phyloP scores from a whole-genome alignment of 1,140 invertebrate species.

The Drosophila mayri region DNA sequence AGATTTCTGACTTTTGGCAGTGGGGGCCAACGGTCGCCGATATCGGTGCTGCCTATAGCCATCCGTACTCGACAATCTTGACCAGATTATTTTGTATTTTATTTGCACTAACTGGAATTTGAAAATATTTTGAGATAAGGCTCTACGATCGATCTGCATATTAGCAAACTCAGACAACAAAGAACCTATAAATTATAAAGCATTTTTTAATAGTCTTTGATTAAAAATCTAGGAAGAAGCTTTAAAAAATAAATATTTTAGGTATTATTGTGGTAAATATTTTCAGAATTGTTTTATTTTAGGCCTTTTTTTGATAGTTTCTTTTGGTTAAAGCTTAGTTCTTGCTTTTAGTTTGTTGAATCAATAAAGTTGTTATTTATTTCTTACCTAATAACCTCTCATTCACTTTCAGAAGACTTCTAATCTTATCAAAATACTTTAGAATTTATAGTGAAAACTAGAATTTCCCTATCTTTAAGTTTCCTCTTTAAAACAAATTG shows the following conservation, averaged over 20 bases:
- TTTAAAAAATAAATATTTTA: neutral
- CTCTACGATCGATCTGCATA: slow-evolving; percentile 2
- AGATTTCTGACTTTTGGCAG: slow-evolving; percentile 22
- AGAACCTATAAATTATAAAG: neutral
- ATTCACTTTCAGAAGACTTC: slow-evolving; percentile 2
- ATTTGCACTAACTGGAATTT: slow-evolving; percentile 12
- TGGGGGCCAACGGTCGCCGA: slow-evolving; percentile 6
- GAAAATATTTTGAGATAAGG: slow-evolving; percentile 18
- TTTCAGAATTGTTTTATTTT: neutral
- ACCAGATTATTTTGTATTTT: slow-evolving; percentile 31
- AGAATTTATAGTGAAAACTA: neutral
- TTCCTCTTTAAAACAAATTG: neutral
- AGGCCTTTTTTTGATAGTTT: no score
- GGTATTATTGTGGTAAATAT: no score
- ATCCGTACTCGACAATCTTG: slow-evolving; percentile 17
- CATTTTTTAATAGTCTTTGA: neutral
- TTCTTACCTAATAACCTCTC: neutral
- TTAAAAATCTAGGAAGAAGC: neutral
- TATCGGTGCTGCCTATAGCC: neutral
- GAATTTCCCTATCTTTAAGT: slow-evolving; percentile 8
- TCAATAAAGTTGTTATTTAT: neutral
- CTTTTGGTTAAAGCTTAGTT: neutral
- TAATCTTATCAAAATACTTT: slow-evolving; percentile 7
- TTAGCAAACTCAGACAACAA: slow-evolving; percentile 1
- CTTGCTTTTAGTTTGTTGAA: neutral